Evolutionary conservation across 2,113 vertebrate species (phyloP), one percentile per base, ranked within the genome.

Genomic region (Sus scrofa): DNA sequence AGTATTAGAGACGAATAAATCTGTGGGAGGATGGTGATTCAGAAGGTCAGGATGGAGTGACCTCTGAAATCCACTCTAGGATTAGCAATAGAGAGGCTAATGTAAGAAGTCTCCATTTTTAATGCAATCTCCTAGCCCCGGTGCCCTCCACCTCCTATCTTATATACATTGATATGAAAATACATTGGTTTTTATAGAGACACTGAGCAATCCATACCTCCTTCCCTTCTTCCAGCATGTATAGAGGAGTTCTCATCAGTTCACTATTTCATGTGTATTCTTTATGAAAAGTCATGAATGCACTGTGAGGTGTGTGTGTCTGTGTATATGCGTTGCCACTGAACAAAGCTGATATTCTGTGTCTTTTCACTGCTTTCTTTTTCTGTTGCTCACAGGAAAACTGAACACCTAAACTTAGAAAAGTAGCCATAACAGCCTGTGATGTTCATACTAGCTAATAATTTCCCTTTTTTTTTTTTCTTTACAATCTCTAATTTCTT

Each of bases 21-120:
- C 50, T 50, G 16, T 7, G 3, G 12, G 32, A 89, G 1, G 18
- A 7, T 32, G 9, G 18, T 50, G 77, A 67, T 84, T 96, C 44
- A 82, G 24, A 39, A 62, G 39, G 39, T 95, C 92, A 75, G 37
- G 24, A 22, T n/a, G 13, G 32, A 87, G 24, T 6, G 6, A 82
- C 56, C 34, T 92, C 27, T 92, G 71, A 79, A 96, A 77, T 78
- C 19, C 77, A 22, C n/a, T 67, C 71, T 70, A 71, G 94, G 60
- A 74, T 75, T 63, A 79, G 20, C 2, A 12, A 13, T 27, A n/a
- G 60, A 88, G 18, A 52, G 82, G 18, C 70, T 54, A 44, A 62
- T 75, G 56, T 12, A 70, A 14, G 39, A 87, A 79, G 77, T 27
- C n/a, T 89, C 32, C 1, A 3, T 86, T 89, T 86, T 79, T 83